These are phyloP conservation scores for Athene cunicularia DNA, from an alignment of 2,113 vertebrate species.

Conservation along the genomic window DNA sequence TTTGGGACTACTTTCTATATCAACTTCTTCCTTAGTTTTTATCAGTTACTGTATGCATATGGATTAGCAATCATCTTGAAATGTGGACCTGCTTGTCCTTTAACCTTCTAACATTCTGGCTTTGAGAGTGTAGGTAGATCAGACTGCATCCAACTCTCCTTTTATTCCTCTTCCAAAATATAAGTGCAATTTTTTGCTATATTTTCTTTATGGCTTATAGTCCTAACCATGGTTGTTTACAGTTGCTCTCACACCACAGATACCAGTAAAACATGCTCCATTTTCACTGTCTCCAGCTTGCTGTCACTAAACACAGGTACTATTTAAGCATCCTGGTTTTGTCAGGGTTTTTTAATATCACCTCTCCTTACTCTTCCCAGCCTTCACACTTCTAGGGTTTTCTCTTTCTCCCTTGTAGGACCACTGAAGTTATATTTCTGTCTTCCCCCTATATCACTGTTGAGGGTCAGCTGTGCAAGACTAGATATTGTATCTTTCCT, in stretches of 20 bases:
- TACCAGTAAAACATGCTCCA: not conserved
- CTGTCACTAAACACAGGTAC: not conserved
- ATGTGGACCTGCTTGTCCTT: not conserved
- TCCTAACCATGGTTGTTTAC: not conserved
- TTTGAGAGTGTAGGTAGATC: not conserved
- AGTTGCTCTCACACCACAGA: not conserved
- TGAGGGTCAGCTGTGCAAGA: not conserved
- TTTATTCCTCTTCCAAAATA: not conserved
- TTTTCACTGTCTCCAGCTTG: not conserved
- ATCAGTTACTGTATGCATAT: not conserved
- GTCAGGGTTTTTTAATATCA: fast-evolving
- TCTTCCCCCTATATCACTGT: not conserved
- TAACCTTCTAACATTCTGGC: not conserved
- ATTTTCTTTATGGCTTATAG: not conserved
- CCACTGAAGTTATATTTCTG: not conserved
- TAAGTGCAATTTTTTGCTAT: not conserved
- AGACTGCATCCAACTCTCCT: not conserved
- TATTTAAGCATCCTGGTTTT: not conserved
- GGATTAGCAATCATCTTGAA: not conserved
- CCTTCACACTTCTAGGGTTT: not conserved
- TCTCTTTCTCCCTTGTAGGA: not conserved
- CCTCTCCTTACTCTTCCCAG: not conserved
- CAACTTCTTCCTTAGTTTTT: not conserved
- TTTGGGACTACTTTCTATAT: not conserved
- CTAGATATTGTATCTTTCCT: not conserved